phyloP scores from a whole-genome alignment of 2,888 invertebrate species.

The Caenorhabditis sp. region DNA sequence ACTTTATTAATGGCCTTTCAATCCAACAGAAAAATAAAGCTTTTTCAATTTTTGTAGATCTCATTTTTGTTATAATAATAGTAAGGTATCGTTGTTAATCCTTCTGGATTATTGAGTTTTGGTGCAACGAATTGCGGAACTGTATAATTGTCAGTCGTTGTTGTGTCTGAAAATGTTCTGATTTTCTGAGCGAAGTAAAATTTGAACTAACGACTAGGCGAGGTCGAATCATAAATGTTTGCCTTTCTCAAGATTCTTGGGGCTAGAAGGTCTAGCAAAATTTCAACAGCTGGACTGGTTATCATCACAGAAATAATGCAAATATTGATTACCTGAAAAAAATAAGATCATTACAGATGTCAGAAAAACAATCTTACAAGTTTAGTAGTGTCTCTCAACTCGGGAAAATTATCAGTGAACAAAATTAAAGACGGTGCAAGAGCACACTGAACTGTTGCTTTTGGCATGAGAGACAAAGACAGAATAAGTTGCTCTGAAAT shows the following conservation, averaged over 20 bases:
- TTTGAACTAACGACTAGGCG: background rate
- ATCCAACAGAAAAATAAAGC: background rate
- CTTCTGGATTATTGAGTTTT: background rate
- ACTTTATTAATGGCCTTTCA: no score
- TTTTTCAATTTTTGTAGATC: background rate
- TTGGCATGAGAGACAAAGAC: constrained; percentile 35
- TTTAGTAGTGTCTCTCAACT: constrained; percentile 25
- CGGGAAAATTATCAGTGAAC: constrained; percentile 29
- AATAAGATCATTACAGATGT: constrained; percentile 1
- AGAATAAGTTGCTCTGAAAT: constrained; percentile 39
- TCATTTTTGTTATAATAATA: background rate
- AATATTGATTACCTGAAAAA: constrained; percentile 40
- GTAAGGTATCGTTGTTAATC: background rate
- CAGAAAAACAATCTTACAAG: constrained; percentile 13
- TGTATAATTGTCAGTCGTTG: background rate
- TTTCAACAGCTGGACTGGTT: constrained; percentile 34
- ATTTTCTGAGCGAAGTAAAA: background rate
- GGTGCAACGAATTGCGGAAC: background rate
- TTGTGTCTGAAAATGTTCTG: background rate
- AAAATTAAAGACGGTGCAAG: constrained; percentile 35
- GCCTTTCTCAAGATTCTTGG: constrained; percentile 12
- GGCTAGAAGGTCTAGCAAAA: constrained; percentile 24
- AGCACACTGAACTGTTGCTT: constrained; percentile 49
- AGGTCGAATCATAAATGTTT: background rate
- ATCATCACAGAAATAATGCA: constrained; percentile 40